Evolutionary conservation across 2,797 vertebrate genomes (phyloP).

Genomic region (Tinamus major): DNA sequence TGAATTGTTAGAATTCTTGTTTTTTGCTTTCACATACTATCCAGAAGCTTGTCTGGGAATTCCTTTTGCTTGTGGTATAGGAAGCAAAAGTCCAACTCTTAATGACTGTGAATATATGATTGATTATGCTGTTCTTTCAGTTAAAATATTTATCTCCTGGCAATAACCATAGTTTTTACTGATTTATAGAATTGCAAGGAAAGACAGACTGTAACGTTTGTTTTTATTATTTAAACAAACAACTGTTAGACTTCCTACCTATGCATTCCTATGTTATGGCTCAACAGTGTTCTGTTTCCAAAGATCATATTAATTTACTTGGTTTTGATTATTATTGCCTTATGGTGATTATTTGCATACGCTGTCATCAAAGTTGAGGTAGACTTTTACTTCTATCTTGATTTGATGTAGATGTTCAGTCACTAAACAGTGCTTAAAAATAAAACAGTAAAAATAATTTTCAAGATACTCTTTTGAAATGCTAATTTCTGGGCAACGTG

Average conservation of each 20-base stretch:
- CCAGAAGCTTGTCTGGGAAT: not conserved
- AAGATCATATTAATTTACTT: not conserved
- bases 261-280: not conserved
- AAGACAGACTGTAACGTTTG: not conserved
- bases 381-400: not conserved
- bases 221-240: not conserved
- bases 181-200: not conserved
- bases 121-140: not conserved
- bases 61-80: not conserved
- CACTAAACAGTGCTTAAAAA: not conserved
- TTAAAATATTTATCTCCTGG: not conserved
- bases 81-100: not conserved
- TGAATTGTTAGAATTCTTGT: not conserved
- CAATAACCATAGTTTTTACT: not conserved
- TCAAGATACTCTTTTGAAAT: not conserved
- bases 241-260: not conserved
- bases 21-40: not conserved
- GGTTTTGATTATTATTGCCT: not conserved
- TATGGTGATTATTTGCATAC: not conserved
- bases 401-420: not conserved
- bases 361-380: not conserved
- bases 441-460: not conserved
- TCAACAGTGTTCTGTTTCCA: not conserved
- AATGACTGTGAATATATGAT: not conserved
- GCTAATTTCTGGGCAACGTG: rapidly evolving